Percentiles rank a stretch among this genome's conserved stretches.
These are phyloP conservation scores for Etheostoma nigrum DNA, from an alignment of 2,797 vertebrate species.

Conservation along the genomic window DNA sequence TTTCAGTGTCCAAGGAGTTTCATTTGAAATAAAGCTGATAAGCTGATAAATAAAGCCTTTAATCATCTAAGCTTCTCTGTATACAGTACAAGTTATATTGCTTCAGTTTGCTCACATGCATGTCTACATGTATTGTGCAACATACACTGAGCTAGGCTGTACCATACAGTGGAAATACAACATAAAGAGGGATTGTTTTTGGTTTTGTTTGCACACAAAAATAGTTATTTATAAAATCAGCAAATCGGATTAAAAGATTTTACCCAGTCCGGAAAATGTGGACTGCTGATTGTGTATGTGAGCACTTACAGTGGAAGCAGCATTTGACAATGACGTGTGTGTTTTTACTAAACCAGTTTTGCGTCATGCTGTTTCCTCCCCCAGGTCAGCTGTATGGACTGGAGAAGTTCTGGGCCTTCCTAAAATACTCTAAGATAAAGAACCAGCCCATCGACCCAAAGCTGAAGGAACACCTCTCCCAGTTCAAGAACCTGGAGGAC, in stretches of 20 bases:
- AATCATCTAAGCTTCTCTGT: not conserved
- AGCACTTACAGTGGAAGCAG: not conserved
- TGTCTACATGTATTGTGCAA: too few relatives aligned
- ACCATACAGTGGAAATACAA: too few relatives aligned
- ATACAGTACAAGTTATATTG: too few relatives aligned
- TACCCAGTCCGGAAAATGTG: not conserved
- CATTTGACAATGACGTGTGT: not conserved
- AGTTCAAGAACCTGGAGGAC: conserved; percentile 95
- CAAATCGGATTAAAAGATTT: too few relatives aligned
- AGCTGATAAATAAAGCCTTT: not conserved
- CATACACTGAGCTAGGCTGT: too few relatives aligned
- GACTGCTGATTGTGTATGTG: not conserved
- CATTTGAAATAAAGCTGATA: too few relatives aligned
- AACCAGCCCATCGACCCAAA: conserved; percentile 88
- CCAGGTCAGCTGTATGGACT: conserved; percentile 95
- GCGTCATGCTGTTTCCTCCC: not conserved
- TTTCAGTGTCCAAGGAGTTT: too few relatives aligned
- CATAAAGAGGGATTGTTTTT: too few relatives aligned
- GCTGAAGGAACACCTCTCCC: conserved; percentile 91
- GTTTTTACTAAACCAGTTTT: not conserved
- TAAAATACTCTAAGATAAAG: conserved; percentile 92
- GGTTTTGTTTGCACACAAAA: too few relatives aligned
- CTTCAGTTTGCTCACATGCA: too few relatives aligned
- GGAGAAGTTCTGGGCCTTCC: conserved; percentile 98
- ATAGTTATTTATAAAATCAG: too few relatives aligned